phyloP scores from a whole-genome alignment of 2,888 invertebrate genomes.

The Andrena praecox region DNA sequence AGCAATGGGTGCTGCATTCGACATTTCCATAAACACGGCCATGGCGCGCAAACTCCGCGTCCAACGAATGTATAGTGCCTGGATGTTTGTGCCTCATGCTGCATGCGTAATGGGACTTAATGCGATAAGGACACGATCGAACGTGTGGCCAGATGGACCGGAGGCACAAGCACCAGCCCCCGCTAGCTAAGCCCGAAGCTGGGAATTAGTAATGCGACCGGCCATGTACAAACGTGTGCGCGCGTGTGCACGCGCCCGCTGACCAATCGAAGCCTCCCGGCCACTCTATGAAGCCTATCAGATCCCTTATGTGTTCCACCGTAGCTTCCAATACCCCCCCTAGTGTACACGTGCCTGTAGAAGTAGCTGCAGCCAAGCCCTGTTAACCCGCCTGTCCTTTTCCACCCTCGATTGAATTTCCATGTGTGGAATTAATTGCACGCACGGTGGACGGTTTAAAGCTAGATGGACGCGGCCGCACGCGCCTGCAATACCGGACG shows the following conservation, averaged over 20 bases:
- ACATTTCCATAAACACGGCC: not conserved
- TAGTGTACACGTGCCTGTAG: constrained; percentile 22
- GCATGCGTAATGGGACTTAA: constrained; percentile 37
- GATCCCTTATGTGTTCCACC: constrained; percentile 71
- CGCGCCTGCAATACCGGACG: constrained; percentile 40
- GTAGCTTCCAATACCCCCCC: constrained; percentile 31
- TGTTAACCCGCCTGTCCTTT: constrained; percentile 60
- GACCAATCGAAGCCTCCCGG: constrained; percentile 79
- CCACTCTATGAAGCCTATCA: constrained; percentile 73
- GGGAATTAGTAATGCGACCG: constrained; percentile 77
- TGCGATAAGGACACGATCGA: constrained; percentile 43
- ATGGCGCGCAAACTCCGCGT: not conserved
- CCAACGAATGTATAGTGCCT: not conserved
- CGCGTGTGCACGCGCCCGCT: constrained; percentile 74
- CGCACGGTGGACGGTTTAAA: constrained; percentile 46
- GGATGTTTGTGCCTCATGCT: constrained; percentile 7
- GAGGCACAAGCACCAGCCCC: constrained; percentile 3
- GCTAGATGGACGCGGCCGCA: constrained; percentile 30
- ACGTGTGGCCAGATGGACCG: constrained; percentile 52
- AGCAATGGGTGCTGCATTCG: not conserved
- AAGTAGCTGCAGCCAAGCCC: constrained; percentile 46
- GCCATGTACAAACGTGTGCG: constrained; percentile 63
- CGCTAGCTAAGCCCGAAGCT: constrained; percentile 72
- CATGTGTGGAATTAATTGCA: constrained; percentile 54
- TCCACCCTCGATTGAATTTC: constrained; percentile 55